A percentile compares a stretch with the other conserved stretches of the same genome.
Conservation (phyloP, 2,113 vertebrate species). For the Prunella himalayana region DNA sequence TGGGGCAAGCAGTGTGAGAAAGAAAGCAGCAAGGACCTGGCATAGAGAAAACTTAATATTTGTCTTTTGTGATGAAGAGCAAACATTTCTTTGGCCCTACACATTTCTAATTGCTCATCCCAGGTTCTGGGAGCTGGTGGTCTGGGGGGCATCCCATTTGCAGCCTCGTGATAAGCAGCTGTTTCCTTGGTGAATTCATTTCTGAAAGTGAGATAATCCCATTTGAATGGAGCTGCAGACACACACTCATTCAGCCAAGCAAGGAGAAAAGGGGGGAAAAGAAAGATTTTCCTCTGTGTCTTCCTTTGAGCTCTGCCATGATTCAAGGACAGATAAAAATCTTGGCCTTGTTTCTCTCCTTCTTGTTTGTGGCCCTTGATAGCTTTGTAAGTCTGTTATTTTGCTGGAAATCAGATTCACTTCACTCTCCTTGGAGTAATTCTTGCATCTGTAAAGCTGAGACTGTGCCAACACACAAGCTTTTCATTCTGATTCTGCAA, state of each 20-base stretch:
- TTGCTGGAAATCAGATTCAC: neutral
- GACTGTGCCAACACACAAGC: neutral
- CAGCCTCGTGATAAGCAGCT: constrained; percentile 2
- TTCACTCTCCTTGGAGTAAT: neutral
- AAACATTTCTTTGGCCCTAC: neutral
- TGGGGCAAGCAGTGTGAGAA: neutral
- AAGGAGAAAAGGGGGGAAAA: neutral
- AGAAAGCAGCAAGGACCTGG: neutral
- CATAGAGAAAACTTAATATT: neutral
- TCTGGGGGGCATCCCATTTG: neutral
- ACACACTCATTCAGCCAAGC: neutral
- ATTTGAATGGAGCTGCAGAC: constrained; percentile 13
- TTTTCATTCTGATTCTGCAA: neutral
- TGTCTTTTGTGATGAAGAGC: neutral
- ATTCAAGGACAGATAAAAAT: constrained; percentile 43
- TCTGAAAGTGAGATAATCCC: constrained; percentile 42
- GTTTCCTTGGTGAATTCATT: neutral
- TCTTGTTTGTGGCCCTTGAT: neutral
- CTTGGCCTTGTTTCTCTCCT: neutral
- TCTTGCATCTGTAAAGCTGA: neutral
- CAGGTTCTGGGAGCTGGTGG: neutral
- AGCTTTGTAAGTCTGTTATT: neutral
- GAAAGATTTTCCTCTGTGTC: neutral
- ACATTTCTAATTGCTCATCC: neutral
- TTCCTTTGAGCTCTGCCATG: neutral